These are phyloP conservation scores for Corydoras maculifer DNA, from an alignment of 2,113 vertebrate species.

Conservation along the genomic window DNA sequence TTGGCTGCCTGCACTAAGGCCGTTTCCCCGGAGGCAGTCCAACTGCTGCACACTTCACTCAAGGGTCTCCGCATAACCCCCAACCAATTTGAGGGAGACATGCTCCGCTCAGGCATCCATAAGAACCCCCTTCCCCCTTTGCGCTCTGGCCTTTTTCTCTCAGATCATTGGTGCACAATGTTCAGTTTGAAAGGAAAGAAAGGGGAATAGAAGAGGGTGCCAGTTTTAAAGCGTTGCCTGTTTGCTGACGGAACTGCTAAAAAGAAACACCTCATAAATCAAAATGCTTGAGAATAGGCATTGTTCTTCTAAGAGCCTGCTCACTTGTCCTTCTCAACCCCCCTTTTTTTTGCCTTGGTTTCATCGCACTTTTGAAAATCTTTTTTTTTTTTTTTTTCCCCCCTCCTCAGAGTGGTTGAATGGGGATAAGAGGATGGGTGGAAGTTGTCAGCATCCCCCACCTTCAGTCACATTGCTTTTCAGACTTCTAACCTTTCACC, in stretches of 20 bases:
- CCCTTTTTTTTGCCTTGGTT: not conserved
- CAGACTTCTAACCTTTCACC: no score
- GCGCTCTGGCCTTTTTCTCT: slow-evolving; percentile 53
- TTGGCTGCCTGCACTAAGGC: slow-evolving; percentile 7
- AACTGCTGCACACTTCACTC: slow-evolving; percentile 56
- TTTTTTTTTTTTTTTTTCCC: slow-evolving; percentile 9
- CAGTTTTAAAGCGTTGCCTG: slow-evolving; percentile 61
- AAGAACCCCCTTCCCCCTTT: slow-evolving; percentile 24
- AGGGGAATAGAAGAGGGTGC: slow-evolving; percentile 47
- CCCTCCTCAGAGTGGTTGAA: slow-evolving; percentile 32
- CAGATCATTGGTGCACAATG: slow-evolving; percentile 57
- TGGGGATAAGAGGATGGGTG: no score
- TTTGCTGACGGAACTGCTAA: slow-evolving; percentile 66
- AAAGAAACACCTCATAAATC: slow-evolving; percentile 72
- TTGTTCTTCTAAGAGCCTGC: slow-evolving; percentile 63
- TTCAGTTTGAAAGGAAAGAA: slow-evolving; percentile 58
- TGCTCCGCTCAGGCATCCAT: slow-evolving; percentile 29
- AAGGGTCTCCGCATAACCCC: slow-evolving; percentile 54
- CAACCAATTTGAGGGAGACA: slow-evolving; percentile 30
- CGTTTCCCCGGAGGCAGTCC: slow-evolving; percentile 25
- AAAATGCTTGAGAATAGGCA: slow-evolving; percentile 66
- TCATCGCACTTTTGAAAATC: not conserved
- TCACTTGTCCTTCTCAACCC: slow-evolving; percentile 49
- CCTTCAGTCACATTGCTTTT: no score
- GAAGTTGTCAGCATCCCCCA: no score